These are phyloP conservation scores for Gasteruption jaculator DNA, from an alignment of 2,888 invertebrate species.

Conservation along the genomic window DNA sequence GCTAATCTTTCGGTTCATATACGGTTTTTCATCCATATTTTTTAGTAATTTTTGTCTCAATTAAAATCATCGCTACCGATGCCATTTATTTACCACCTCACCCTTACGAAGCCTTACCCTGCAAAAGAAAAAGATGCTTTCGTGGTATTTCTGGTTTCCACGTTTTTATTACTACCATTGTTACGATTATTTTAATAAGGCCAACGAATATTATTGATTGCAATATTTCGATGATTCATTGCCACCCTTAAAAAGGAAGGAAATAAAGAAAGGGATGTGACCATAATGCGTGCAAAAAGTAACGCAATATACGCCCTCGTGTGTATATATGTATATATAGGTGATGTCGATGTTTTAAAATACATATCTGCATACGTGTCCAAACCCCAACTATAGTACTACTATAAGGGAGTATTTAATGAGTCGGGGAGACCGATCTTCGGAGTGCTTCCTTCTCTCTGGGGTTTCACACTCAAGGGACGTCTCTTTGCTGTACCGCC, in stretches of 20 bases:
- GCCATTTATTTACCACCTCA: too few relatives aligned
- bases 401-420: constrained; percentile 44
- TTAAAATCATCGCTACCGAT: too few relatives aligned
- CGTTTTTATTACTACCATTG: too few relatives aligned
- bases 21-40: too few relatives aligned
- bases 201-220: too few relatives aligned
- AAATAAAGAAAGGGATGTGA: constrained; percentile 21
- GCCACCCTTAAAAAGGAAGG: constrained; percentile 20
- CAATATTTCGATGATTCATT: constrained; percentile 41
- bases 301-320: constrained; percentile 40
- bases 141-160: too few relatives aligned
- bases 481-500: too few relatives aligned
- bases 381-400: constrained; percentile 21
- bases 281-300: constrained; percentile 41
- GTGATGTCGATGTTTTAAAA: constrained; percentile 47
- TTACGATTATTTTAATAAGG: too few relatives aligned
- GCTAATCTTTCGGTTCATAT: too few relatives aligned
- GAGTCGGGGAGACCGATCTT: constrained; percentile 41
- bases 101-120: too few relatives aligned
- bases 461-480: constrained; percentile 42
- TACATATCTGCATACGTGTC: constrained; percentile 42
- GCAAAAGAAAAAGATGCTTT: too few relatives aligned
- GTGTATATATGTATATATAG: constrained; percentile 38
- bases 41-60: too few relatives aligned
- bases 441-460: constrained; percentile 29